Conservation (phyloP, 1,140 invertebrate species). For the Psilanteris sp. region DNA sequence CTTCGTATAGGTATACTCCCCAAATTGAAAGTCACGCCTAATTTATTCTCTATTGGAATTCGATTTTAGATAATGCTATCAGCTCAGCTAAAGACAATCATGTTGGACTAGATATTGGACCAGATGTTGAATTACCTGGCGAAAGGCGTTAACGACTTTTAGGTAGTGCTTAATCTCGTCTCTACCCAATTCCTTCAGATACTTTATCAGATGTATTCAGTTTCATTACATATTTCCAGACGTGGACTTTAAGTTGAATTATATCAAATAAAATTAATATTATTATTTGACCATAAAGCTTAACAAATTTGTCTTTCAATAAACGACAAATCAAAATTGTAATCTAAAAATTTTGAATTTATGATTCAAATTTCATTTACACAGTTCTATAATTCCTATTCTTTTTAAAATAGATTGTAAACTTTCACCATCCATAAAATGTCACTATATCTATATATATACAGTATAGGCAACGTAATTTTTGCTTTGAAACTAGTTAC, state of each 20-base stretch:
- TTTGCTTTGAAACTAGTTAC: too few species aligned
- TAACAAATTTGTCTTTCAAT: too few species aligned
- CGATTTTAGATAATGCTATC: conserved; percentile 47
- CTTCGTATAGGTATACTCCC: conserved; percentile 6
- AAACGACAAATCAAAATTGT: too few species aligned
- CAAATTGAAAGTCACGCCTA: conserved; percentile 18
- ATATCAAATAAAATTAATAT: too few species aligned
- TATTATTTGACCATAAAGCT: too few species aligned
- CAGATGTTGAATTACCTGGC: conserved; percentile 49
- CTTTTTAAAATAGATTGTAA: too few species aligned
- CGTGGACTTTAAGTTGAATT: background rate
- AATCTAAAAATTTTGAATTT: too few species aligned
- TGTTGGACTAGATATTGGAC: conserved; percentile 39
- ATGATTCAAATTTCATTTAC: too few species aligned
- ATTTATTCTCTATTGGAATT: conserved; percentile 38
- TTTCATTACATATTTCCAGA: conserved; percentile 20
- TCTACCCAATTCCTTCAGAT: conserved; percentile 40
- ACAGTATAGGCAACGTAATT: too few species aligned
- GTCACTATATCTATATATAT: too few species aligned
- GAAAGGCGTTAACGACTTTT: conserved; percentile 48
- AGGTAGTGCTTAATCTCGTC: conserved; percentile 42
- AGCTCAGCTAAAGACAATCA: conserved; percentile 36
- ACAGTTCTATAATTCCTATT: too few species aligned
- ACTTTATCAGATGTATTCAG: conserved; percentile 25
- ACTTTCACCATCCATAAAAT: too few species aligned